Conservation (phyloP, 1,140 invertebrate genomes). For the Drosophila funebris region DNA sequence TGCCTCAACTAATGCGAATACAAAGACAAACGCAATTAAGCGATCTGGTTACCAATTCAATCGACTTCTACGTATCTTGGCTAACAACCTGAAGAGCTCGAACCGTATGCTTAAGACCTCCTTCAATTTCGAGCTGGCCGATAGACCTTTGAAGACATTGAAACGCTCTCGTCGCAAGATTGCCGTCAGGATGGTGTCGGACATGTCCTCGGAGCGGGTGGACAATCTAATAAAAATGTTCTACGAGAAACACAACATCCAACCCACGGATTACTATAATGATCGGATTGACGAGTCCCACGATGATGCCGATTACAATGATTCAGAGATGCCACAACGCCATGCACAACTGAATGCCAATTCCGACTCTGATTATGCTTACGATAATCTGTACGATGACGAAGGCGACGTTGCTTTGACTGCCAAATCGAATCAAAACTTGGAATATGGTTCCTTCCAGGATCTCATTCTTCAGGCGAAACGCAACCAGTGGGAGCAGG, state of each 20-base stretch:
- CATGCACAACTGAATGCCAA: slow-evolving; percentile 20
- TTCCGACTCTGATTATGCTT: slow-evolving; percentile 61
- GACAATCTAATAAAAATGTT: slow-evolving; percentile 67
- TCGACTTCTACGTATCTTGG: slow-evolving; percentile 48
- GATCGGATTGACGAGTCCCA: background rate
- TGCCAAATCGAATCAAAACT: slow-evolving; percentile 52
- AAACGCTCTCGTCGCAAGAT: slow-evolving; percentile 69
- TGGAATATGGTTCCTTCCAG: slow-evolving; percentile 72
- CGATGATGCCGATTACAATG: slow-evolving; percentile 47
- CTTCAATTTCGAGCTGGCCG: slow-evolving; percentile 64
- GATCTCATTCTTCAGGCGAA: slow-evolving; percentile 72
- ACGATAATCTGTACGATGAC: slow-evolving; percentile 72
- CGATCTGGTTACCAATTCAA: slow-evolving; percentile 34
- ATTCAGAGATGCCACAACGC: slow-evolving; percentile 34
- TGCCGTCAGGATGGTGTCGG: slow-evolving; percentile 73
- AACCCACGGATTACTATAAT: slow-evolving; percentile 21
- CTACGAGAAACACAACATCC: slow-evolving; percentile 61
- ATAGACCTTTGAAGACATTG: slow-evolving; percentile 45
- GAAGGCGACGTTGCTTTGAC: slow-evolving; percentile 59
- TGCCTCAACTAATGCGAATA: background rate
- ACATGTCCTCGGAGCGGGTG: slow-evolving; percentile 65
- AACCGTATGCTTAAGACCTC: slow-evolving; percentile 65
- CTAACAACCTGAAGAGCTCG: slow-evolving; percentile 49
- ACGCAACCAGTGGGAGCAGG: slow-evolving; percentile 58
- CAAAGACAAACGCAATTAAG: background rate